Conservation (phyloP, 2,797 vertebrate genomes). For the Arctocebus calabarensis region DNA sequence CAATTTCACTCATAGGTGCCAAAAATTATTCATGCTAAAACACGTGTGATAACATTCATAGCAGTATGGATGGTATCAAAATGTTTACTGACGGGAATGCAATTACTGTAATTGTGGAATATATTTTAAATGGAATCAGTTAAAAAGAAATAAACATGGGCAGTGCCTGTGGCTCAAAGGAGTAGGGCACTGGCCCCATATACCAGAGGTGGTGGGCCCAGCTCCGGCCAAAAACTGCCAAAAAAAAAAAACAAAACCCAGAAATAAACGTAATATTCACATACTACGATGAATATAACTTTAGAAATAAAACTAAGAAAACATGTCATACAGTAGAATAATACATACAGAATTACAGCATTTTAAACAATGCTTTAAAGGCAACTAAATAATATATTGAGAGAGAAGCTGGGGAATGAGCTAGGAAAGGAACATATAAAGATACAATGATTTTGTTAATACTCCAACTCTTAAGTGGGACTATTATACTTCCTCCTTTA, state of each 20-base stretch:
- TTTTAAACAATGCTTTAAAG: not conserved
- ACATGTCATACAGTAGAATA: not conserved
- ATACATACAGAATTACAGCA: not conserved
- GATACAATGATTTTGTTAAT: not conserved
- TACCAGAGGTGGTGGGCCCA: too few species aligned
- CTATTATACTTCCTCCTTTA: not conserved
- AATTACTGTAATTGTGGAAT: not conserved
- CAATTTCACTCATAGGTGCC: not conserved
- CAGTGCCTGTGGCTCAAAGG: too few species aligned
- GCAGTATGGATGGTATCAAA: not conserved
- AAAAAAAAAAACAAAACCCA: too few species aligned
- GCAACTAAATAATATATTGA: not conserved
- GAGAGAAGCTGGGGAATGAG: not conserved
- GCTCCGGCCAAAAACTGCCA: too few species aligned
- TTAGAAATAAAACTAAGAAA: conserved; percentile 22
- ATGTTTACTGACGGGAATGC: not conserved
- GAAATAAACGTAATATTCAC: not conserved
- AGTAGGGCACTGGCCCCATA: too few species aligned
- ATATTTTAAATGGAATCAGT: not conserved
- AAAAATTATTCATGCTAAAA: not conserved
- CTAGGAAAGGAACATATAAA: not conserved
- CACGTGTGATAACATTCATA: not conserved
- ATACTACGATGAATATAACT: not conserved
- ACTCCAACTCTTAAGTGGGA: not conserved
- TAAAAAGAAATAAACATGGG: not conserved